Percentiles rank a stretch among this genome's conserved stretches.
Evolutionary conservation across 1,140 invertebrate genomes (phyloP).

Genomic region (Lanistes nyassanus): DNA sequence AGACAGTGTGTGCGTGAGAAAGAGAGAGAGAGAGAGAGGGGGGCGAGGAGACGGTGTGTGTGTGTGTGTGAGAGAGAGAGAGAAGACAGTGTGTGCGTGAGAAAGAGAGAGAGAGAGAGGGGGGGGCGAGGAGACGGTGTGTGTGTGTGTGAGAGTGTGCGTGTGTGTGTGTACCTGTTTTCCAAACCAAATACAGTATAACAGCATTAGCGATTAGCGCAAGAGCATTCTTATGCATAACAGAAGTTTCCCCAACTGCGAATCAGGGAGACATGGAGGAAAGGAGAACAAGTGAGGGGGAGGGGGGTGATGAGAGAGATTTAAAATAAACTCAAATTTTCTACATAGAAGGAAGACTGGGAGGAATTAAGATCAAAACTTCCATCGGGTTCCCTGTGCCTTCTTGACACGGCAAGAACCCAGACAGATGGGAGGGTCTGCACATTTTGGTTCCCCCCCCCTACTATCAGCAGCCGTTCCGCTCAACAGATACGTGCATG

Average conservation of each 20-base stretch:
- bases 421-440: no score
- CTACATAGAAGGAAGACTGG: background rate
- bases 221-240: no score
- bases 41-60: background rate
- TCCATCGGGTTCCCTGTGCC: no score
- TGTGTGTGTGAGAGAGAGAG: background rate
- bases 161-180: background rate
- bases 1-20: background rate
- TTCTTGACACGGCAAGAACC: no score
- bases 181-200: background rate
- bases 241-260: no score
- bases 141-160: background rate
- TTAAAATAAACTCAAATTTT: no score
- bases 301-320: background rate
- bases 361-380: background rate
- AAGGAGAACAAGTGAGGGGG: background rate
- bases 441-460: no score
- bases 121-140: background rate
- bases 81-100: background rate
- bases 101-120: constrained; percentile 6
- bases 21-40: constrained; percentile 1
- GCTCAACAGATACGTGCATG: no score
- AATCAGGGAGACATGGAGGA: background rate
- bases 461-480: no score
- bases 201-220: background rate